Evolutionary conservation across 2,888 invertebrate species (phyloP).

Genomic region (Apodemia zela): DNA sequence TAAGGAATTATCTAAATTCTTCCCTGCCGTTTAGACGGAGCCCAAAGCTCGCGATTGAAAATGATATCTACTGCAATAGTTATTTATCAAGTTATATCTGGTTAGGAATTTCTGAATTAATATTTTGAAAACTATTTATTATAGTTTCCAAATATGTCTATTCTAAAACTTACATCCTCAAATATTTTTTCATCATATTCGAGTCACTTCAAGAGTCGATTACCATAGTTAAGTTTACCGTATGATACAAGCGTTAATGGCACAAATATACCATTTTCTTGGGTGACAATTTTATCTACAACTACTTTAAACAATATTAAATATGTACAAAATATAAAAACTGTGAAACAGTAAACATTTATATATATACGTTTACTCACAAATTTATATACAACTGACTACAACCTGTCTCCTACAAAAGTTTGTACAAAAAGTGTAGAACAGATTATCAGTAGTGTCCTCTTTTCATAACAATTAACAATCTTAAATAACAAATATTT

Average conservation of each 20-base stretch:
- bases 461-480: not conserved
- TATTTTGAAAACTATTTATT: too few species aligned
- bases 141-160: not conserved
- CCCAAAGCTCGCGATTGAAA: too few species aligned
- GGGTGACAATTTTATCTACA: not conserved
- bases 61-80: too few species aligned
- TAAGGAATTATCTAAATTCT: too few species aligned
- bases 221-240: not conserved
- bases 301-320: constrained; percentile 8
- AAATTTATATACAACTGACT: not conserved
- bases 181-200: not conserved
- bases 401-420: not conserved
- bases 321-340: constrained; percentile 5
- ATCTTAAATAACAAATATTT: too few species aligned
- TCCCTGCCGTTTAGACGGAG: too few species aligned
- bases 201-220: not conserved
- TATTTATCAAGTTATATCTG: too few species aligned
- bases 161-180: not conserved
- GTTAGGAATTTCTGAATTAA: too few species aligned
- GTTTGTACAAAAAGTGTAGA: not conserved
- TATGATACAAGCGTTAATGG: not conserved
- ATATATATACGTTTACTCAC: not conserved
- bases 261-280: not conserved
- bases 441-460: not conserved
- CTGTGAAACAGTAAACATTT: not conserved